A percentile compares a stretch with the other conserved stretches of the same genome.
These are phyloP conservation scores for Argyrosomus japonicus DNA, from an alignment of 2,113 vertebrate species.

Conservation along the genomic window DNA sequence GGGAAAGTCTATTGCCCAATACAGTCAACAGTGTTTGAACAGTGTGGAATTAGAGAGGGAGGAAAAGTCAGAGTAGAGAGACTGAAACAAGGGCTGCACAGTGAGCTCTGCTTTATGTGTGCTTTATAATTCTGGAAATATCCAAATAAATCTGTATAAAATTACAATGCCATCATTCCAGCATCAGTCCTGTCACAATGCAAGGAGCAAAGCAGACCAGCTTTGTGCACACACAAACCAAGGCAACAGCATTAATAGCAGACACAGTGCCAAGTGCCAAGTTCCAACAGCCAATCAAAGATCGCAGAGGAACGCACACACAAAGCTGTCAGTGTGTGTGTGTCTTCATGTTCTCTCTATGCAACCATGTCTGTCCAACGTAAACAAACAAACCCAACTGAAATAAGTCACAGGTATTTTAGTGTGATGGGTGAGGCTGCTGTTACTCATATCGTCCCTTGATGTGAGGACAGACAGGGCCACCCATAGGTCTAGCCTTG, in stretches of 20 bases:
- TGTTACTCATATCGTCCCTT: neutral
- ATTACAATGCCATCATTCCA: neutral
- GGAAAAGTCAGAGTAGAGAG: neutral
- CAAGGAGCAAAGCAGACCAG: neutral
- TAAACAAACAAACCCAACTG: neutral
- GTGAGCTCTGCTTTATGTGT: neutral
- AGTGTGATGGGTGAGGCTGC: neutral
- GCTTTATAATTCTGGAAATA: neutral
- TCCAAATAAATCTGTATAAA: neutral
- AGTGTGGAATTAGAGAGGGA: neutral
- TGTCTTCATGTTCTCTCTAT: neutral
- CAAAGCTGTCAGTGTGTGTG: neutral
- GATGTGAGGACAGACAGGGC: neutral
- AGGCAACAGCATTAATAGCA: neutral
- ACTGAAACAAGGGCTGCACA: neutral
- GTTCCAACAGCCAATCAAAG: neutral
- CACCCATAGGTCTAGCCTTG: neutral
- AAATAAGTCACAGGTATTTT: neutral
- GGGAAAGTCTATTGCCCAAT: constrained; percentile 60
- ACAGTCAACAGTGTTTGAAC: constrained; percentile 48
- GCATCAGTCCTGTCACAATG: neutral
- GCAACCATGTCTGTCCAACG: too few relatives aligned
- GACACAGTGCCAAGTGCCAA: neutral
- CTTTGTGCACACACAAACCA: neutral
- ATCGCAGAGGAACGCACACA: neutral